Evolutionary conservation across 2,888 invertebrate species (phyloP), one percentile per base, ranked within the genome.

Genomic region (Athrips mouffetella): DNA sequence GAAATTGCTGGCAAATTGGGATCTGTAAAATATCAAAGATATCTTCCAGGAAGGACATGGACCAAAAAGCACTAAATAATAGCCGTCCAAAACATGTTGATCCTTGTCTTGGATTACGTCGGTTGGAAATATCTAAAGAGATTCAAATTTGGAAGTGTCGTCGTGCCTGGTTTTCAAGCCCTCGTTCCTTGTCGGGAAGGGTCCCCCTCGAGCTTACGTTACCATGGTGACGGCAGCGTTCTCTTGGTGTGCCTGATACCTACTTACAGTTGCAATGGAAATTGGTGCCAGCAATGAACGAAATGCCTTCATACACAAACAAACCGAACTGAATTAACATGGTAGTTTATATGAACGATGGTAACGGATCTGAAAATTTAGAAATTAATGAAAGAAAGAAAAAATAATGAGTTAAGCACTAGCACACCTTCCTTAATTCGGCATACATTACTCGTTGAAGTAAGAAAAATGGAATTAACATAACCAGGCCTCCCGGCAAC

Each of bases 171-270:
- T 78, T 74, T 64, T 60, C 62, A 67, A 74, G 72, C 75, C 73
- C 73, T 72, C 66, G 60, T 63, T 70, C 70, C 68, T 71, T 70
- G 53, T 60, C 74, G 78, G 76, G 71, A 67, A 71, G 74, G 63
- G 70, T 69, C 74, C 84, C 82, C 76, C 73, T 69, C 59, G 63
- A 66, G 72, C 64, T 64, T 62, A 50, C 75, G 87, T 87, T 74
- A 69, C 69, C 73, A 86, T 84, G 75, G 60, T 70, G 70, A 88
- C 87, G 58, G 37, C n/a, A n/a, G 75, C 73, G 70, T 85, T 78
- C 76, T 86, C 79, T 82, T 82, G 80, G 79, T 83, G 80, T 86
- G 84, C 82, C 73, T 72, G 77, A 68, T 66, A 60, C 61, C 57
- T 54, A 62, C 61, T 58, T 54, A 62, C 61, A 59, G 60, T 59